A percentile compares a stretch with the other conserved stretches of the same genome.
Evolutionary conservation across 2,888 invertebrate species (phyloP).

Genomic region (Tiliacea citrago): DNA sequence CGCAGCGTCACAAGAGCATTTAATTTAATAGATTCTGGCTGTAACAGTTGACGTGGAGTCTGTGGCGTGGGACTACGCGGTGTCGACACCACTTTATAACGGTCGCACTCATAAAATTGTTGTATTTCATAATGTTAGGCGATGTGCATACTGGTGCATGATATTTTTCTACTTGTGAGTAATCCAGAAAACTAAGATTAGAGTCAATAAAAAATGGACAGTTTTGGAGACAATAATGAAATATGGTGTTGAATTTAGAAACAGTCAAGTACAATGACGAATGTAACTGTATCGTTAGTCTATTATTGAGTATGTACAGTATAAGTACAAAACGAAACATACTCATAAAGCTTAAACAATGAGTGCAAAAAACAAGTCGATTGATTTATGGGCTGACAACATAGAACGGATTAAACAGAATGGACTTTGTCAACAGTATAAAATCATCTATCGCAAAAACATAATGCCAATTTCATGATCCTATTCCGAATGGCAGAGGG

Average conservation of each 20-base stretch:
- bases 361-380: background rate
- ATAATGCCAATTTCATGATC: conserved; percentile 13
- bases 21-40: conserved; percentile 67
- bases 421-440: conserved; percentile 9
- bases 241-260: background rate
- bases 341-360: background rate
- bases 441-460: conserved; percentile 21
- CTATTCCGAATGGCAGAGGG: conserved; percentile 8
- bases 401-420: conserved; percentile 1
- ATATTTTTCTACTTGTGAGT: background rate
- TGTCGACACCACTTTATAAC: conserved; percentile 64
- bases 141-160: conserved; percentile 25
- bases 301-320: background rate
- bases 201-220: background rate
- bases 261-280: background rate
- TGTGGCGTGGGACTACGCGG: conserved; percentile 71
- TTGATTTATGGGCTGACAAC: background rate
- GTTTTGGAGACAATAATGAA: background rate
- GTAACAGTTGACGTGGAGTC: conserved; percentile 69
- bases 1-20: conserved; percentile 64
- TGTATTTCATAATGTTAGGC: conserved; percentile 64
- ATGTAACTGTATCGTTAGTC: background rate
- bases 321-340: background rate
- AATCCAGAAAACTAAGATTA: background rate
- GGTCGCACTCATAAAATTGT: conserved; percentile 67